Conservation (phyloP, 2,113 vertebrate genomes). For the Coryphaenoides rupestris region DNA sequence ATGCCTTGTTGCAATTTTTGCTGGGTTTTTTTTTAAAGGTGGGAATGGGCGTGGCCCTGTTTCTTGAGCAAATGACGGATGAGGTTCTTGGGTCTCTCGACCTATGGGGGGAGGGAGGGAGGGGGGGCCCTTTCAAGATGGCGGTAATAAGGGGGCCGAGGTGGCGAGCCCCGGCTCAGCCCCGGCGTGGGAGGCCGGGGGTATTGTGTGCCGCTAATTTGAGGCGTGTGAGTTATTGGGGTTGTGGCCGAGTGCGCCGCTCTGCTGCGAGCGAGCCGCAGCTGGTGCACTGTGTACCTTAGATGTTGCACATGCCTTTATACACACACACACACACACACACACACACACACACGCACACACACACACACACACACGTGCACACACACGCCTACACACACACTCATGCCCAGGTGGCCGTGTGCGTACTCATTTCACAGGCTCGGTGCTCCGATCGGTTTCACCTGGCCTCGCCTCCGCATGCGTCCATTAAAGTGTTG, state of each 20-base stretch:
- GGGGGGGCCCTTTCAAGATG: slow-evolving; percentile 1
- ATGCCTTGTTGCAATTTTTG: slow-evolving; percentile 55
- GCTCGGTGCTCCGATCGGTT: slow-evolving; percentile 57
- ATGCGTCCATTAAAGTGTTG: slow-evolving; percentile 54
- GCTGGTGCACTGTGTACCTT: slow-evolving; percentile 27
- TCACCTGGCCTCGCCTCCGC: slow-evolving; percentile 51
- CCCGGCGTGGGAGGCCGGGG: slow-evolving; percentile 52
- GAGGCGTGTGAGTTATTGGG: slow-evolving; percentile 47
- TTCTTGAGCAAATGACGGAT: slow-evolving; percentile 23
- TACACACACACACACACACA: background rate
- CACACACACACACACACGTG: no score
- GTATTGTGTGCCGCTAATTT: slow-evolving; percentile 48
- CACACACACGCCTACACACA: slow-evolving; percentile 10
- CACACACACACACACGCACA: background rate
- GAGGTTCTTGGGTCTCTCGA: slow-evolving; percentile 19
- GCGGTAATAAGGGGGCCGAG: slow-evolving; percentile 40
- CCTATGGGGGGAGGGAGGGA: slow-evolving; percentile 9
- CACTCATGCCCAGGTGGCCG: slow-evolving; percentile 45
- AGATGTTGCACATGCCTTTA: slow-evolving; percentile 19
- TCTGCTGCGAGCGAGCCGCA: slow-evolving; percentile 30
- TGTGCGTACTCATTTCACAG: slow-evolving; percentile 51
- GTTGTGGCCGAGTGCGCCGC: slow-evolving; percentile 36
- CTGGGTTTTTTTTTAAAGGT: slow-evolving; percentile 34
- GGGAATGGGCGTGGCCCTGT: slow-evolving; percentile 21
- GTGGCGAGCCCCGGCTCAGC: slow-evolving; percentile 23